Evolutionary conservation across 2,888 invertebrate species (phyloP), one percentile per base, ranked within the genome.

Genomic region (Corbicula japonica): DNA sequence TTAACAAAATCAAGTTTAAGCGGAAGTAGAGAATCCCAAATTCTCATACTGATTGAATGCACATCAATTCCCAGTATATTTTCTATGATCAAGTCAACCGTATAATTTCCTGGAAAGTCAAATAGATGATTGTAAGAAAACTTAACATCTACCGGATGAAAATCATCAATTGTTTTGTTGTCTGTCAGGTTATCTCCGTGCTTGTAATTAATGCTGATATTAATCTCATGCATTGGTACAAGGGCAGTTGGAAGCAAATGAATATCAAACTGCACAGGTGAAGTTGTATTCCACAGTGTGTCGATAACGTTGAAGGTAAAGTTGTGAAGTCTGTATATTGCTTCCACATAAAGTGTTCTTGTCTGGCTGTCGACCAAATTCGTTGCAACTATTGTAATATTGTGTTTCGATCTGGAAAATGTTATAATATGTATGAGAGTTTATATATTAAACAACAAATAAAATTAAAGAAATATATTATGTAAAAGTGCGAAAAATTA

Each of bases 301-400:
- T 48, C 35, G 32, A 48, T 60, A 4, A 74, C 70, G 1, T 12
- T 21, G 48, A 83, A 83, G 6, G 30, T 21, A 6, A 83, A 32
- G 35, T 65, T 66, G 71, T 83, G 79, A 12, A 76, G 26, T n/a
- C n/a, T 30, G 54, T 80, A 83, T 23, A 83, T 62, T 1, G 71
- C 79, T 34, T 52, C 71, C 21, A 83, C 68, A 34, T 34, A 18
- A 18, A 83, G 23, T 18, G 35, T 35, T n/a, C 26, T 35, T 4
- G 76, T 76, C 26, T 70, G 46, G 10, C 66, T 60, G 30, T 71
- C 80, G 32, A 83, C 80, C 8, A 65, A 70, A 38, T 83, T 83
- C 23, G 41, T 38, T 21, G 71, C 79, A 4, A 41, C 63, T 0
- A 77, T 66, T 15, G 38, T 68, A 0, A 80, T 48, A 23, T 73